These are phyloP conservation scores for Rotaria sp. DNA, from an alignment of 2,888 invertebrate genomes.

Conservation along the genomic window DNA sequence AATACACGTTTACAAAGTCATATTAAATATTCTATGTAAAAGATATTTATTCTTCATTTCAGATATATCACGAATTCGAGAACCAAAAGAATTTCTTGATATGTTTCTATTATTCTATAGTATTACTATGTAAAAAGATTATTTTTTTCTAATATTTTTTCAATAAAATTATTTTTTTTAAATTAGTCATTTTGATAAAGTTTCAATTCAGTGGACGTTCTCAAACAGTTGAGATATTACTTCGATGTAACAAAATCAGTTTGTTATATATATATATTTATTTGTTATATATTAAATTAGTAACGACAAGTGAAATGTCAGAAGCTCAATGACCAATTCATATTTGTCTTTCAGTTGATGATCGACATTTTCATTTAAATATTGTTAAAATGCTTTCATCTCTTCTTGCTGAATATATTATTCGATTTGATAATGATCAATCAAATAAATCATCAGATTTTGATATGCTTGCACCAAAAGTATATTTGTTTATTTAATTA, in stretches of 20 bases:
- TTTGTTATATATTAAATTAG: not conserved
- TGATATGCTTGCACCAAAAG: not conserved
- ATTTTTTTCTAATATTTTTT: not conserved
- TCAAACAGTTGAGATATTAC: not conserved
- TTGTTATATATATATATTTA: not conserved
- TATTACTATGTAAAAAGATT: not conserved
- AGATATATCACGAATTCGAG: constrained; percentile 12
- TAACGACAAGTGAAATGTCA: constrained; percentile 6
- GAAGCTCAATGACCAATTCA: constrained; percentile 7
- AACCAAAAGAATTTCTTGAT: constrained; percentile 3
- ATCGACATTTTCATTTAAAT: constrained; percentile 20
- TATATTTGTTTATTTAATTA: no score
- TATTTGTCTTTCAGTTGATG: not conserved
- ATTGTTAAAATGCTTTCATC: constrained; percentile 20
- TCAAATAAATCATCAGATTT: not conserved
- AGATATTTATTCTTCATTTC: not conserved
- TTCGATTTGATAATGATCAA: constrained; percentile 23
- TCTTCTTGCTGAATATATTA: not conserved
- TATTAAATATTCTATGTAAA: not conserved
- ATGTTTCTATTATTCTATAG: constrained; percentile 21
- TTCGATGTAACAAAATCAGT: constrained; percentile 21
- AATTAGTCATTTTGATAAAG: not conserved
- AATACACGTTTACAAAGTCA: not conserved
- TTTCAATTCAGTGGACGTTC: not conserved
- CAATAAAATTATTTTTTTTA: not conserved